phyloP scores from a whole-genome alignment of 2,113 vertebrate species.

The Haemorhous mexicanus region DNA sequence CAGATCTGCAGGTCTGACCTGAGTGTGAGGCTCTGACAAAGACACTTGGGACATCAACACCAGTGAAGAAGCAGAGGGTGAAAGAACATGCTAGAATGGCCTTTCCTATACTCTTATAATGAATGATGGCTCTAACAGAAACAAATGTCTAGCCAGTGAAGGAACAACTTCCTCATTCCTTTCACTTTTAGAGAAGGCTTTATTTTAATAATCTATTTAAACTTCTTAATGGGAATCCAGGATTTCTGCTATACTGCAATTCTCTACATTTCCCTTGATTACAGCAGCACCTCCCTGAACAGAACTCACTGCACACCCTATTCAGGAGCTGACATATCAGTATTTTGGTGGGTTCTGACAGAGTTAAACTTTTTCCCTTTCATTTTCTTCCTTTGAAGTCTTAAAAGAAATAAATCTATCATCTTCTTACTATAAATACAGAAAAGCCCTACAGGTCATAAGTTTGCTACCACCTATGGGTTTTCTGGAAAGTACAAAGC shows the following conservation, averaged over 20 bases:
- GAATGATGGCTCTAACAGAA: not conserved
- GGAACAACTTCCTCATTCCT: not conserved
- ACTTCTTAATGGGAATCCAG: not conserved
- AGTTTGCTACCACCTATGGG: not conserved
- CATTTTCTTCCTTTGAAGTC: not conserved
- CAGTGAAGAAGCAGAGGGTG: not conserved
- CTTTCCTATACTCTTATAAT: not conserved
- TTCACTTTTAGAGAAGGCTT: not conserved
- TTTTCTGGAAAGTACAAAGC: not conserved
- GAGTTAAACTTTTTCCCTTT: not conserved
- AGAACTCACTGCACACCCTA: not conserved
- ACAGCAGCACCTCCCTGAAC: not conserved
- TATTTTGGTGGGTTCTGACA: not conserved
- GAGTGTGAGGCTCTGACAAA: not conserved
- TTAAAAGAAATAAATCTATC: not conserved
- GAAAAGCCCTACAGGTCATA: not conserved
- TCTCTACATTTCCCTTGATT: not conserved
- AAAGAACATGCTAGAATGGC: not conserved
- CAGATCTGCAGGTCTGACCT: not conserved
- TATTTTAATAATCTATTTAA: not conserved
- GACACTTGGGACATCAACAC: not conserved
- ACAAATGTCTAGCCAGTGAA: not conserved
- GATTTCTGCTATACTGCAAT: not conserved
- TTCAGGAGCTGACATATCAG: not conserved
- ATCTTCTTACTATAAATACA: not conserved